phyloP scores from a whole-genome alignment of 2,888 invertebrate genomes.

The Teleiodes luculella region DNA sequence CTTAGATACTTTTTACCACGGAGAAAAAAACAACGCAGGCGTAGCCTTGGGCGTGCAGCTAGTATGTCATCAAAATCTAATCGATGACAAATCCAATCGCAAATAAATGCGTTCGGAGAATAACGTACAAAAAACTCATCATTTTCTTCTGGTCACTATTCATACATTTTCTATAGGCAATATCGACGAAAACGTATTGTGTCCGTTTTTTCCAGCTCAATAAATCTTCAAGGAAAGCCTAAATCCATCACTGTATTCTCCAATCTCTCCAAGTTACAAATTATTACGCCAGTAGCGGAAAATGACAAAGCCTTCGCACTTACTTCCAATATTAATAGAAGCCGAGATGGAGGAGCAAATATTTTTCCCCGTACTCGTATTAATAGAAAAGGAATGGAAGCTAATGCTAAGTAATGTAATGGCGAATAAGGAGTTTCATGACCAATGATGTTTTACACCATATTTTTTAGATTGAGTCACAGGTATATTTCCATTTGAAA shows the following conservation, averaged over 20 bases:
- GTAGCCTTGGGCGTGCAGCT: too few species aligned
- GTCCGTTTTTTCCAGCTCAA: neutral
- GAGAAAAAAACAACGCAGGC: too few species aligned
- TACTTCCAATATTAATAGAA: constrained; percentile 15
- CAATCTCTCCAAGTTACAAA: constrained; percentile 8
- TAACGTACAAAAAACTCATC: too few species aligned
- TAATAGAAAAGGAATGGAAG: neutral
- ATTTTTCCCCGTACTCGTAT: constrained; percentile 12
- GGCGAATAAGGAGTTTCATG: neutral
- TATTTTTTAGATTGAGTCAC: too few species aligned
- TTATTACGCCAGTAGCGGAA: neutral
- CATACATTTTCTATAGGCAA: neutral
- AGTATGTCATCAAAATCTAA: too few species aligned
- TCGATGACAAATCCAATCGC: too few species aligned
- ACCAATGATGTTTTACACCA: neutral
- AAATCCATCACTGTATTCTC: neutral
- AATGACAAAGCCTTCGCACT: constrained; percentile 13
- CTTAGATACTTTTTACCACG: too few species aligned
- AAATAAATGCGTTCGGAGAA: too few species aligned
- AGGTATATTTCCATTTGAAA: too few species aligned
- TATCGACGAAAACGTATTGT: neutral
- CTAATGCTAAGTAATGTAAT: neutral
- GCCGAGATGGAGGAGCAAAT: constrained; percentile 8
- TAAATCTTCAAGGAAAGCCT: neutral
- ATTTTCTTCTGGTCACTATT: neutral